Evolutionary conservation across 2,113 vertebrate species (phyloP), one percentile per base, ranked within the genome.

Genomic region (Syngnathoides biaculeatus): DNA sequence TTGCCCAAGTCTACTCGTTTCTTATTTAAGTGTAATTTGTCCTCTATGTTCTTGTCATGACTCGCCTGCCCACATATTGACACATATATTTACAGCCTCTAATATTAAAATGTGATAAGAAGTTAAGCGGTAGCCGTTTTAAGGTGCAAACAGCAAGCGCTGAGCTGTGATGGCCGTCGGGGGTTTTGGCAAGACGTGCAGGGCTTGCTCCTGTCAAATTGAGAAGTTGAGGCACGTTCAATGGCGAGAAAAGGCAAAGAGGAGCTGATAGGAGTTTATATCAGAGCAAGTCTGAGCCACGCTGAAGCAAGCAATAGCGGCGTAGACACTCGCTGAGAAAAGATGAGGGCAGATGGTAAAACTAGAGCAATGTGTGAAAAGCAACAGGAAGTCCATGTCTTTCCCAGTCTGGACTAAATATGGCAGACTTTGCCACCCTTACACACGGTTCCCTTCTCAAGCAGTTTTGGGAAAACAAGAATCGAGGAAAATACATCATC

Each of bases 381-480:
- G 80, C 80, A 85, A 83, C 80, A 88, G 75, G 79, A 77, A 79
- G 81, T 69, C 69, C 3, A 43, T 52, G 79, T 78, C 77, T 72
- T 79, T 53, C 6, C 79, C 81, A 82, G 77, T 80, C 84, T 82
- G 78, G 79, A 72, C 79, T 85, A 85, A 88, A 86, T 84, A 85
- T 77, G 84, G 75, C 74, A 45, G n/a, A 59, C 70, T 73, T 84
- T 80, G 45, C 47, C 65, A 66, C 64, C 53, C 39, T 53, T 38
- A 24, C 50, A 55, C n/a, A 20, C 68, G 8, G 65, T 13, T 14
- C 43, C 67, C 56, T 56, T 26, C 48, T 20, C 70, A 59, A 50
- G 17, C 64, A 24, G 60, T 65, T 63, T 66, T 65, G 52, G 26
- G 27, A 65, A 50, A 65, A 27, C 43, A 47, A 65, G 17, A 24